Evolutionary conservation across 2,797 vertebrate genomes (phyloP), one percentile per base, ranked within the genome.

Genomic region (Parotocinclus haroldoi): DNA sequence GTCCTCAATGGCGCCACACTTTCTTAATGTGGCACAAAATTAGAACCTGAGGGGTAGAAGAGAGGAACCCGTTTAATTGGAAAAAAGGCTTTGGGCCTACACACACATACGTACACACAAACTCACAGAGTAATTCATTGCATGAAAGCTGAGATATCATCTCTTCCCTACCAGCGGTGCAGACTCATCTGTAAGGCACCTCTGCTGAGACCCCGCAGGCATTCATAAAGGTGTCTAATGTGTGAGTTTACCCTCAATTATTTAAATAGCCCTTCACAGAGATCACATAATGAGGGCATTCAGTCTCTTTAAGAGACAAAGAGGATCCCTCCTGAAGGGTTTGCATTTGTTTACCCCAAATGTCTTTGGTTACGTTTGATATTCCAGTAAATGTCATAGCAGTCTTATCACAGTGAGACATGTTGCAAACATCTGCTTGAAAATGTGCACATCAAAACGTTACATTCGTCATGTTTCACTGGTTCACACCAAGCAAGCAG

Each of bases 21-120:
- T 88, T 85, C 88, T 89, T 91, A 92, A 92, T 90, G 88, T 90
- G 88, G 88, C 89, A 91, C 88, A 91, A 91, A 91, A 92, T 92
- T 92, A 91, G 85, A 89, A 92, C 90, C 89, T 87, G 84, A 79
- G 88, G 90, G 88, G 86, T 63, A 61, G 62, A 83, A 83, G 82
- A 88, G 85, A 86, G 87, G 85, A 86, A 86, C 85, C 84, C 58
- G 71, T 85, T 89, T 90, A 88, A 90, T 89, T 89, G 89, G 87
- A 83, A 84, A 90, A 90, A 89, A 85, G 77, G 87, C 89, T 88
- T 85, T 84, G 84, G 84, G 87, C 86, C 83, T 78, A 79, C 78
- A 77, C 66, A 52, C 44, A 52, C 56, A 77, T 59, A n/a, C n/a
- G 53, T 66, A 58, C 63, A 69, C 68, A 63, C 54, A 64, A 42